Percentiles rank a stretch among this genome's conserved stretches.
phyloP scores from a whole-genome alignment of 2,797 vertebrate species.

The Macrochelys suwanniensis region DNA sequence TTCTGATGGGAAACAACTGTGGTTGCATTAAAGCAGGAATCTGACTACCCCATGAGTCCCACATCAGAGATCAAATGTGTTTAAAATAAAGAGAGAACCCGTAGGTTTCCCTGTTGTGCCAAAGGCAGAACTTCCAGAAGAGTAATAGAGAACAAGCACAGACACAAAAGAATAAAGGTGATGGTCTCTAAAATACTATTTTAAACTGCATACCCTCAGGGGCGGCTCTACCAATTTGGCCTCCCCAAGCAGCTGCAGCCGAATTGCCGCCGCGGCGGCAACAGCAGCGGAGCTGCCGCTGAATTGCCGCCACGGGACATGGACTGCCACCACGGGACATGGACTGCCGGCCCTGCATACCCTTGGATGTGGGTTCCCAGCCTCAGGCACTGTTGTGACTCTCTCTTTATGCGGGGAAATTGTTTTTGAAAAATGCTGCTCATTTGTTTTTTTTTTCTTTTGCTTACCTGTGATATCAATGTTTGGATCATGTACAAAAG shows the following conservation, averaged over 20 bases:
- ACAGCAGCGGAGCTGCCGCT: no score
- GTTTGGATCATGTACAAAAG: slow-evolving; percentile 44
- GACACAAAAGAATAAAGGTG: not conserved
- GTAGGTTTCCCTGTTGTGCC: slow-evolving; percentile 5
- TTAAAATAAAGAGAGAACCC: not conserved
- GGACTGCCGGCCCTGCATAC: not conserved
- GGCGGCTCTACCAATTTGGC: no score
- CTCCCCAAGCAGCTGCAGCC: no score
- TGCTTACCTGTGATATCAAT: slow-evolving; percentile 15
- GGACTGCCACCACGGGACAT: no score
- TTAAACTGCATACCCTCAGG: not conserved
- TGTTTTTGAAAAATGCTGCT: slow-evolving; percentile 61
- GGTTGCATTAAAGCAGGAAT: slow-evolving; percentile 27
- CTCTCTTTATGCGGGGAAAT: slow-evolving; percentile 29
- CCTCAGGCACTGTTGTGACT: slow-evolving; percentile 49
- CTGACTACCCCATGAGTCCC: slow-evolving; percentile 4
- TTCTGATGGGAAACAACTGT: not conserved
- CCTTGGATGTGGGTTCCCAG: slow-evolving; percentile 10
- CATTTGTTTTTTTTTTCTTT: slow-evolving; percentile 57
- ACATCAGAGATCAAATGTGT: slow-evolving; percentile 29
- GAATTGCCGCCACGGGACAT: no score
- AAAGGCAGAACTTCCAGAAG: not conserved
- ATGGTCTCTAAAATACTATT: slow-evolving; percentile 15
- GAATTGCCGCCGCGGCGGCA: no score
- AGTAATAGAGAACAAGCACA: not conserved